These are phyloP conservation scores for Etheostoma nigrum DNA, from an alignment of 2,797 vertebrate species.

Conservation along the genomic window DNA sequence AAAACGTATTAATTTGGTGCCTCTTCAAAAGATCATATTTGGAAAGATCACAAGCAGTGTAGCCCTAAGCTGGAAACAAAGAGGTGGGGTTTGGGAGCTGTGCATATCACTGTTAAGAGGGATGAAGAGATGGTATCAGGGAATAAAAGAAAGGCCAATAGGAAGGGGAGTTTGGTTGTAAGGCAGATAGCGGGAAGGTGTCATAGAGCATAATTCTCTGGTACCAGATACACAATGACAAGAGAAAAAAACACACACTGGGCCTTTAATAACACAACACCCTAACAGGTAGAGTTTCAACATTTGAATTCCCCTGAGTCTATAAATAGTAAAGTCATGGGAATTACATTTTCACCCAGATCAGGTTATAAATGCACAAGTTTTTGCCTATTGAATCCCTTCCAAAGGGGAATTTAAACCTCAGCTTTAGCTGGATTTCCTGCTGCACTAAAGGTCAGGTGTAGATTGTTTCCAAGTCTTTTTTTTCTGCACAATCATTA, in stretches of 20 bases:
- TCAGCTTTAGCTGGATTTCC: slow-evolving; percentile 60
- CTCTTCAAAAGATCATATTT: slow-evolving; percentile 57
- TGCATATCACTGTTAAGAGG: slow-evolving; percentile 32
- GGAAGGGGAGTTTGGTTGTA: slow-evolving; percentile 30
- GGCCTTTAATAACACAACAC: slow-evolving; percentile 16
- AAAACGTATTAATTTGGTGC: slow-evolving; percentile 69
- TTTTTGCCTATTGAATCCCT: slow-evolving; percentile 22
- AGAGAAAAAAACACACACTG: neutral
- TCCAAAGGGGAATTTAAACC: slow-evolving; percentile 59
- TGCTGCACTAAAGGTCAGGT: slow-evolving; percentile 63
- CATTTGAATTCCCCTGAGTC: slow-evolving; percentile 45
- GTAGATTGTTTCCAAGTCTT: slow-evolving; percentile 50
- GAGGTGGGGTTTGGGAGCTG: slow-evolving; percentile 35
- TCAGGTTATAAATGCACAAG: slow-evolving; percentile 36
- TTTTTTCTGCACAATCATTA: slow-evolving; percentile 75
- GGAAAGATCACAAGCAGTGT: slow-evolving; percentile 27
- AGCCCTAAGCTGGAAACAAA: slow-evolving; percentile 63
- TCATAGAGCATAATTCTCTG: slow-evolving; percentile 14
- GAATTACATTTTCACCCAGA: slow-evolving; percentile 30
- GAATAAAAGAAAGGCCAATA: slow-evolving; percentile 20
- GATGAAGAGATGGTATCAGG: slow-evolving; percentile 12
- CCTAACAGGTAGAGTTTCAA: neutral
- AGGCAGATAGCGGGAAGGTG: slow-evolving; percentile 28
- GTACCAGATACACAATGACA: neutral
- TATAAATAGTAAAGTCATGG: slow-evolving; percentile 39